Base-by-base conservation (phyloP, 1,140 invertebrate genomes). In the Drosophila persimilis region DNA sequence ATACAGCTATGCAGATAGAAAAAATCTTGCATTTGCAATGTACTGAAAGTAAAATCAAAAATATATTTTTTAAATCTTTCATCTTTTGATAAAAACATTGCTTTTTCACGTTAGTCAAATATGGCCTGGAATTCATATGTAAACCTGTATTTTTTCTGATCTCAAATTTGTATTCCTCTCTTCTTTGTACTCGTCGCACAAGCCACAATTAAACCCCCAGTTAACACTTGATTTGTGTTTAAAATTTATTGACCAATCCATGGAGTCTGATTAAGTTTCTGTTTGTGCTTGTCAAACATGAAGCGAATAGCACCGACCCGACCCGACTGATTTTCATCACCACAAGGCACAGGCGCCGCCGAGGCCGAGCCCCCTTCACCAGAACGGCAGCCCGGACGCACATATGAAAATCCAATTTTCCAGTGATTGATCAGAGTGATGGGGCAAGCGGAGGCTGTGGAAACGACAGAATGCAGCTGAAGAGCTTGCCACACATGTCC, bases 331-430 rank as follows among this genome's bases (percentile, higher is more conserved):
- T 85, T 85, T 84, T 81, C 77, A 62, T 61, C 60, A 77, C 80
- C 80, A 85, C 76, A 84, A 80, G 76, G 80, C 67, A 76, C 44
- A 41, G 24, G n/a, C 35, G 9, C 7, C 22, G 51, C 59, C 50
- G 45, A 29, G 20, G 6, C 13, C 44, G 20, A 8, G 6, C 29
- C 29, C 29, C 29, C 7, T 31, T 31, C 7, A 9, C 35, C 44
- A 41, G 24, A 20, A 13, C 6, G 31, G 51, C 60, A 45, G 6
- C 15, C 44, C 22, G 9, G 50, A 51, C 41, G 79, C 71, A 61
- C 73, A 90, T 81, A 90, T 90, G 89, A 89, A 90, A 90, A 90
- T 90, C 84, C 88, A 90, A 90, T 90, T 90, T 90, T 90, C 89
- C 84, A 80, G 89, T 90, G 89, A 90, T 90, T 90, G 89, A 90